Conservation (phyloP, 2,888 invertebrate genomes). For the Daptonema setosum region DNA sequence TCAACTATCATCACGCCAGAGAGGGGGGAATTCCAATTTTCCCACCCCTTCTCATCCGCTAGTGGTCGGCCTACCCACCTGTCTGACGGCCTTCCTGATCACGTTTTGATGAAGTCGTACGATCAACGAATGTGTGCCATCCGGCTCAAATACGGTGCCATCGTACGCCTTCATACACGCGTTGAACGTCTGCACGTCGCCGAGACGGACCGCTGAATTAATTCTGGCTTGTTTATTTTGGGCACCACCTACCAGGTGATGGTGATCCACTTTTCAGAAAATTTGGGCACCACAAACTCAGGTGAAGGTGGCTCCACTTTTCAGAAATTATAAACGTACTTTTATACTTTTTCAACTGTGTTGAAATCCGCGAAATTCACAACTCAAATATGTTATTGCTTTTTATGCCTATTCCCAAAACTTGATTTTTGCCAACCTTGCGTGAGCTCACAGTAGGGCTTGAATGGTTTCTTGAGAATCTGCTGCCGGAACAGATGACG, state of each 20-base stretch:
- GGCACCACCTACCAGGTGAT: not conserved
- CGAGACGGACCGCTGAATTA: constrained; percentile 54
- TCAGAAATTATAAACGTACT: no score
- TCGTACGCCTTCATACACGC: constrained; percentile 69
- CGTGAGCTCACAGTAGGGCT: constrained; percentile 86
- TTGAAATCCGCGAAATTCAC: no score
- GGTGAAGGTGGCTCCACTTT: no score
- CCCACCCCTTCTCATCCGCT: no score
- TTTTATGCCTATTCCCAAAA: no score
- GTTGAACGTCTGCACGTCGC: constrained; percentile 76
- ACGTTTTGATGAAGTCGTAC: constrained; percentile 89
- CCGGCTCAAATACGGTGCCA: constrained; percentile 46
- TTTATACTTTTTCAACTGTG: no score
- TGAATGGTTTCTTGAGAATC: constrained; percentile 61
- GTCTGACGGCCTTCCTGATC: constrained; percentile 52
- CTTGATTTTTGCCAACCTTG: no score
- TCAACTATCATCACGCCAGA: no score
- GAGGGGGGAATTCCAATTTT: no score
- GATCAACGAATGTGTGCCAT: constrained; percentile 85
- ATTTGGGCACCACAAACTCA: no score
- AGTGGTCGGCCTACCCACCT: no score
- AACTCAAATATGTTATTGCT: no score
- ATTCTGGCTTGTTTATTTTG: not conserved
- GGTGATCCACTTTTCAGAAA: not conserved
- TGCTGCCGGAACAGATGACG: constrained; percentile 79